Base-by-base conservation (phyloP, 1,140 invertebrate species). In the Dolichoris vasculosae region DNA sequence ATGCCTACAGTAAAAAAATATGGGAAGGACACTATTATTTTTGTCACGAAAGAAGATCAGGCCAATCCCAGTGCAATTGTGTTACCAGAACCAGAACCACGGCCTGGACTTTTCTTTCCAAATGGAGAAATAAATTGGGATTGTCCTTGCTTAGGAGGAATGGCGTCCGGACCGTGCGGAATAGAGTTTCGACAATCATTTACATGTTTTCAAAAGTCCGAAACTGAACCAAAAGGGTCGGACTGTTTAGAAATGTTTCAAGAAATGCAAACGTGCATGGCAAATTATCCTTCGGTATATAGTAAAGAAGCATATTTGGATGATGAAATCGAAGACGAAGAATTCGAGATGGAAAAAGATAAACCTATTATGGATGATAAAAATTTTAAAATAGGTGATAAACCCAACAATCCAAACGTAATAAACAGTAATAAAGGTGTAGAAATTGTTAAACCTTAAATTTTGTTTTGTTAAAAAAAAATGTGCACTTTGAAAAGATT, bases 61-160 rank as follows among this genome's bases (percentile, higher is more conserved):
- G 92, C 95, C 9, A 90, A 92, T 26, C 97, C 97, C 15, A 96
- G 96, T 88, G 95, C 92, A 82, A 94, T 97, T n/a, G 91, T 93
- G 71, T 92, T 98, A 84, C 96, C 97, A 11, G 95, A 96, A 88
- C 94, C 95, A 23, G 96, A 97, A 87, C 95, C 95, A 13, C 94
- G 95, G 81, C 95, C 96, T 84, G 98, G 98, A 46, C 93, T 99
- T 1, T 96, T 99, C 84, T 93, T 97, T 48, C 94, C 96, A 2
- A 97, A 97, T 94, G 98, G 98, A 11, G 96, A 97, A 75, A 99
- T 99, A 84, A 99, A 99, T 93, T 99, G 98, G 98, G 96, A 97
- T 90, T 99, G 98, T 90, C 98, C 98, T 0, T 99, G 98, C 93
- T 94, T 99, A 32, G 98, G 98, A 43, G 97, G 98, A 26, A 98